A percentile compares a stretch with the other conserved stretches of the same genome.
Conservation (phyloP, 2,113 vertebrate genomes). For the Lampris incognitus region DNA sequence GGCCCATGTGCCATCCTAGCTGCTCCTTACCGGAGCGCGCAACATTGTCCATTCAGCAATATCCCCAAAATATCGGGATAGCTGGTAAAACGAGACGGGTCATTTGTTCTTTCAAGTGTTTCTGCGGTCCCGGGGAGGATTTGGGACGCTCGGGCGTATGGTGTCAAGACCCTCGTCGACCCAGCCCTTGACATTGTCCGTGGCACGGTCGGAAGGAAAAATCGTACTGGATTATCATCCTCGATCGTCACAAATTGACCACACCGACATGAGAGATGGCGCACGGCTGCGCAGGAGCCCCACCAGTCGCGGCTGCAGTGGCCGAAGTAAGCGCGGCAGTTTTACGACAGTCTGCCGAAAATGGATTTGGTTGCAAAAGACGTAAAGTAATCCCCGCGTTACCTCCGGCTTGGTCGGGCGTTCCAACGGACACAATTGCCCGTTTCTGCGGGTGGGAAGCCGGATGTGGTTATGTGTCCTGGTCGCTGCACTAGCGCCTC, state of each 20-base stretch:
- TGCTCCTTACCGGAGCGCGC: slow-evolving; percentile 34
- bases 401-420: no score
- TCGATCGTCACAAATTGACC: slow-evolving; percentile 58
- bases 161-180: slow-evolving; percentile 23
- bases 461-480: no score
- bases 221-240: slow-evolving; percentile 53
- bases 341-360: no score
- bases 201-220: slow-evolving; percentile 64
- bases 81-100: slow-evolving; percentile 66
- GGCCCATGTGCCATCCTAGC: slow-evolving; percentile 69
- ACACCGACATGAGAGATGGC: no score
- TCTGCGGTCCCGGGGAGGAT: slow-evolving; percentile 58
- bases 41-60: slow-evolving; percentile 65
- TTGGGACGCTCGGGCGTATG: slow-evolving; percentile 68
- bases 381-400: no score
- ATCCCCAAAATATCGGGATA: slow-evolving; percentile 52
- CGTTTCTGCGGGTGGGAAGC: no score
- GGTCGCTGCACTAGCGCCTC: no score
- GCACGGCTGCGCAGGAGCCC: no score
- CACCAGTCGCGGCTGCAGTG: no score
- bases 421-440: no score
- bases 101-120: slow-evolving; percentile 73
- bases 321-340: no score
- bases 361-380: no score
- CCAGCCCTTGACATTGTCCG: slow-evolving; percentile 69